Conservation (phyloP, 2,888 invertebrate species). For the Agrypnus murinus region DNA sequence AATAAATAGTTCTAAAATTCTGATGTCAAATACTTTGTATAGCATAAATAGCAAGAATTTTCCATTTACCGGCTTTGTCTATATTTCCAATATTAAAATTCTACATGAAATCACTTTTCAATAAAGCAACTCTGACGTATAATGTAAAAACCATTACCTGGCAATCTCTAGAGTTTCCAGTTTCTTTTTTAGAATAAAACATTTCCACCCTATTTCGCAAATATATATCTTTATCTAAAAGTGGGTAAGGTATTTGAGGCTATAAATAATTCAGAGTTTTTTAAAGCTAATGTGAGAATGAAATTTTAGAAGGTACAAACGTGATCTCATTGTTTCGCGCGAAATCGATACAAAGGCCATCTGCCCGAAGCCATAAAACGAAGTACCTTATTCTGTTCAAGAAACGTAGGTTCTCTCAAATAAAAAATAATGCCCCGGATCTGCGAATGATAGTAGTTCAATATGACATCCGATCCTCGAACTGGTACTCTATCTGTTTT, state of each 20-base stretch:
- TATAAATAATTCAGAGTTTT: conserved; percentile 24
- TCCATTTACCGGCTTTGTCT: too few relatives aligned
- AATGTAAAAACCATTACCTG: too few relatives aligned
- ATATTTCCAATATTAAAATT: too few relatives aligned
- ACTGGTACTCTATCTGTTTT: conserved; percentile 19
- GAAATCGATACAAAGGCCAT: conserved; percentile 29
- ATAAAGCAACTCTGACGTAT: too few relatives aligned
- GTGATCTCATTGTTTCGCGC: conserved; percentile 26
- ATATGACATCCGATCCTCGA: conserved; percentile 28
- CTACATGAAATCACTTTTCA: too few relatives aligned
- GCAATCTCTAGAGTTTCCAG: too few relatives aligned
- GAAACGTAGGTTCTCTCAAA: conserved; percentile 30
- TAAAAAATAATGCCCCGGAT: conserved; percentile 31
- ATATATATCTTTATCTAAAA: too few relatives aligned
- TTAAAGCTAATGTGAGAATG: conserved; percentile 27
- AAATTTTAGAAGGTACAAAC: conserved; percentile 32
- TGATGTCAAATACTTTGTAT: too few relatives aligned
- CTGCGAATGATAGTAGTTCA: conserved; percentile 33
- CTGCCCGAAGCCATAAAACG: conserved; percentile 28
- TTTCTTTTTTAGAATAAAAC: neutral
- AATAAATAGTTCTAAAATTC: too few relatives aligned
- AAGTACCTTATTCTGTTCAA: conserved; percentile 31
- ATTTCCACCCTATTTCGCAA: too few relatives aligned
- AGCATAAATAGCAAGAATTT: too few relatives aligned
- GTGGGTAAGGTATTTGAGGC: neutral